Base-by-base conservation (phyloP, 2,888 invertebrate genomes). In the Copidosoma aretas region DNA sequence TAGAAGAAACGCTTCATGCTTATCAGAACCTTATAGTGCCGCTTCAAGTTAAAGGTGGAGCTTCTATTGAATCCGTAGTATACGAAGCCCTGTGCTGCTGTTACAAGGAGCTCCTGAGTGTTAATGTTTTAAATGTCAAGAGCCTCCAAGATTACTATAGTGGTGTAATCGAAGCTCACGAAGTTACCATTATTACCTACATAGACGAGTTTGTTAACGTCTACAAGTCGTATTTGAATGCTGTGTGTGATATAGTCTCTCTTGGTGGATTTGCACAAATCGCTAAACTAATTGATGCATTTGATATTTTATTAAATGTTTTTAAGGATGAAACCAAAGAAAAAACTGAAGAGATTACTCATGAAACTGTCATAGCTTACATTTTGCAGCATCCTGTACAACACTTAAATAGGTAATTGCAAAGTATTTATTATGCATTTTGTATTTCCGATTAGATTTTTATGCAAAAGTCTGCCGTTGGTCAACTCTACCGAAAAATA, bases 181-280 rank as follows among this genome's bases (percentile, higher is more conserved):
- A 91, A 84, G 87, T 92, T 78, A 85, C 89, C 60, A 87, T 91
- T 77, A 86, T 92, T 75, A 89, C 89, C 79, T 88, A 89, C 84
- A 86, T 89, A 79, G 90, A 91, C 77, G 92, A 93, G 84, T 89
- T 88, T 84, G 88, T 91, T 79, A 87, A 88, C 79, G 86, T 91
- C 71, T 92, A 91, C 81, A 90, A 88, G 81, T 88, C 88, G 81
- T 93, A 92, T 85, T 87, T 91, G 57, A 86, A 89, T 83, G 88
- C 89, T 76, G 86, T 91, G 80, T 91, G 91, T 82, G 90, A 92
- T 86, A 87, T 91, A 72, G 89, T 90, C 78, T 90, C 91, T 75
- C 86, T 91, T 72, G 89, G 90, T 78, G 92, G 91, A 46, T 91
- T 92, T 78, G 80, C 85, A 54, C 88, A 90, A 75, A 89, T 91